Evolutionary conservation across 2,113 vertebrate species (phyloP), one percentile per base, ranked within the genome.

Genomic region (Epinephelus fuscoguttatus): DNA sequence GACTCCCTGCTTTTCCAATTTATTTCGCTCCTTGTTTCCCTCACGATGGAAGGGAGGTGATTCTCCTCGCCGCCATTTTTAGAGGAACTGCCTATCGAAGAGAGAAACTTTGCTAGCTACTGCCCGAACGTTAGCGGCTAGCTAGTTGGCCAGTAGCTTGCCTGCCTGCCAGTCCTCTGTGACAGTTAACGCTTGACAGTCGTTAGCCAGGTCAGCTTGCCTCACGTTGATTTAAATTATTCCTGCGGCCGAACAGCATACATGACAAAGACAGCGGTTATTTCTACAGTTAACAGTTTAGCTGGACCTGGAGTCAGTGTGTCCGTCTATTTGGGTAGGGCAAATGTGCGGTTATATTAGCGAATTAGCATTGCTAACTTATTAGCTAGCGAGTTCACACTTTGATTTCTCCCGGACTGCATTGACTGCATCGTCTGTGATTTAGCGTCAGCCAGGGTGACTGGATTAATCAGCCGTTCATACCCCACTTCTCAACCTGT

Each of bases 61-160:
- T 91, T 89, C 87, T 81, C 84, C 40, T 30, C 91, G 94, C 87
- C 95, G 95, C 95, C 95, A 96, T 96, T 94, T 96, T 96, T 94
- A 67, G 91, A 13, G 92, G 90, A 93, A 93, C 91, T 91, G 93
- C 86, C 93, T 92, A 77, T 82, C 70, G 86, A 79, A 33, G 89
- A 84, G 89, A 92, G 93, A 94, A 94, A 94, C 87, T 94, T 95
- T 94, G 90, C 91, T 88, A 84, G 86, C 89, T 70, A 61, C 64
- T 80, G 68, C 59, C 56, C 19, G 30, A 19, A 60, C 84, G 73
- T 64, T 92, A 91, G 84, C 85, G 63, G 87, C 85, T 89, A 82
- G 80, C 85, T 76, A 27, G 68, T 10, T 82, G 42, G 80, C 50
- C 73, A 53, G 60, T 50, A 77, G 66, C 84, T 73, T 45, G 67